Conservation (phyloP, 2,797 vertebrate species). For the Cyclopterus lumpus region DNA sequence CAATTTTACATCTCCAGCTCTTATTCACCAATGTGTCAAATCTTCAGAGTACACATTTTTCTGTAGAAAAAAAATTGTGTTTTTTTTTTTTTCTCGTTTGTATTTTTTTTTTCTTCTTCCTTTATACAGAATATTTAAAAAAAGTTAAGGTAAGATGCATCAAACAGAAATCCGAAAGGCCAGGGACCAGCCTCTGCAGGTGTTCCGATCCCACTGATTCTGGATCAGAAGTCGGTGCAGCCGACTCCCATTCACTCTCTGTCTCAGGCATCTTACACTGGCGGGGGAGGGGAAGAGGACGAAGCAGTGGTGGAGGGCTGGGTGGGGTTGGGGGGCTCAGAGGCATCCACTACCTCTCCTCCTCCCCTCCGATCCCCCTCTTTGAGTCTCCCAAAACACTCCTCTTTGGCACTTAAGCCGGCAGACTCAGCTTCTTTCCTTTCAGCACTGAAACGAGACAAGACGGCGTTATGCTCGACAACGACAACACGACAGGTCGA, state of each 20-base stretch:
- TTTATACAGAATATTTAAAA: constrained; percentile 96
- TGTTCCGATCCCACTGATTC: constrained; percentile 77
- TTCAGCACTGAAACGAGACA: constrained; percentile 90
- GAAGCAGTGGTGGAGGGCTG: constrained; percentile 82
- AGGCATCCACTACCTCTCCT: constrained; percentile 84
- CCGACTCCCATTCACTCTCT: constrained; percentile 85
- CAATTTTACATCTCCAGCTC: constrained; percentile 69
- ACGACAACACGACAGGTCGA: background rate
- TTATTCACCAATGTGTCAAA: constrained; percentile 72
- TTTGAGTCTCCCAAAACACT: constrained; percentile 82
- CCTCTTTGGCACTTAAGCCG: constrained; percentile 93
- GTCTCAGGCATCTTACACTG: constrained; percentile 92
- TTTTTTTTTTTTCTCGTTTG: constrained; percentile 5
- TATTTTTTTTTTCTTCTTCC: constrained; percentile 60
- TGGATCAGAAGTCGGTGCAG: constrained; percentile 67
- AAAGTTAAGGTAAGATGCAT: constrained; percentile 97
- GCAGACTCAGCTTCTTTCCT: constrained; percentile 99
- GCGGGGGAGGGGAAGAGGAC: constrained; percentile 82
- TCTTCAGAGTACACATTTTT: constrained; percentile 85
- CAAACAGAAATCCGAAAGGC: constrained; percentile 93
- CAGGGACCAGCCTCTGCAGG: constrained; percentile 70
- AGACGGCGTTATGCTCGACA: background rate
- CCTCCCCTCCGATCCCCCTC: constrained; percentile 67
- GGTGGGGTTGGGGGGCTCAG: constrained; percentile 76
- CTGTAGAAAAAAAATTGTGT: constrained; percentile 88